A percentile compares a stretch with the other conserved stretches of the same genome.
These are phyloP conservation scores for Callocephalon fimbriatum DNA, from an alignment of 2,113 vertebrate genomes.

Conservation along the genomic window DNA sequence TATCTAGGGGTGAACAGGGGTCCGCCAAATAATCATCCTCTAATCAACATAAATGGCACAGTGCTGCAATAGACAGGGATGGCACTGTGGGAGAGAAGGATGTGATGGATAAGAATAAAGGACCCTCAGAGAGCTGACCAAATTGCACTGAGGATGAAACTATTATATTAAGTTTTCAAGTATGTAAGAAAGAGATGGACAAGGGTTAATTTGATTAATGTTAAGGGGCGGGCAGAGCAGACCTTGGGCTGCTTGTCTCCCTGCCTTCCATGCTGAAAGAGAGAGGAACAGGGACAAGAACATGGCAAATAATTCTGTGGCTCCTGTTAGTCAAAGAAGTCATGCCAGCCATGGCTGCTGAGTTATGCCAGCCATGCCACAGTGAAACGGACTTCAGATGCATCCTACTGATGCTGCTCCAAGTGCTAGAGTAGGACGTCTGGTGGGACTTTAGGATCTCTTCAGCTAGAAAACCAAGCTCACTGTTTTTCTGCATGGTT, in stretches of 20 bases:
- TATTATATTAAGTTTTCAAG: not conserved
- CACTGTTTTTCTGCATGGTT: not conserved
- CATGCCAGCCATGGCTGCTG: not conserved
- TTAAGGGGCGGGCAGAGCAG: not conserved
- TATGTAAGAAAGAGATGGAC: not conserved
- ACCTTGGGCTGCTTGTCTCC: not conserved
- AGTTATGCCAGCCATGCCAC: not conserved
- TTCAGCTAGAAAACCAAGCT: not conserved
- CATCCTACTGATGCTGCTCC: not conserved
- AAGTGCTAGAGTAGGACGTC: not conserved
- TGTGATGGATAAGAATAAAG: not conserved
- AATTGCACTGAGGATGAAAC: not conserved
- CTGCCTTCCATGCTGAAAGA: rapidly evolving
- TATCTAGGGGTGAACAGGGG: not conserved
- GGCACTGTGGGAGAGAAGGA: not conserved
- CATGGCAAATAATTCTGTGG: not conserved
- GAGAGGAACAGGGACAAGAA: not conserved
- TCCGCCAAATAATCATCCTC: not conserved
- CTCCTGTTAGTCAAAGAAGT: not conserved
- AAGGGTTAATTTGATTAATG: not conserved
- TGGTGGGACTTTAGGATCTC: not conserved
- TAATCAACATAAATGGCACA: not conserved
- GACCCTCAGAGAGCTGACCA: not conserved
- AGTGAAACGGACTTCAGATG: not conserved
- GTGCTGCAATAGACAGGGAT: not conserved